Base-by-base conservation (phyloP, 2,888 invertebrate species). In the Tethea ocularis region DNA sequence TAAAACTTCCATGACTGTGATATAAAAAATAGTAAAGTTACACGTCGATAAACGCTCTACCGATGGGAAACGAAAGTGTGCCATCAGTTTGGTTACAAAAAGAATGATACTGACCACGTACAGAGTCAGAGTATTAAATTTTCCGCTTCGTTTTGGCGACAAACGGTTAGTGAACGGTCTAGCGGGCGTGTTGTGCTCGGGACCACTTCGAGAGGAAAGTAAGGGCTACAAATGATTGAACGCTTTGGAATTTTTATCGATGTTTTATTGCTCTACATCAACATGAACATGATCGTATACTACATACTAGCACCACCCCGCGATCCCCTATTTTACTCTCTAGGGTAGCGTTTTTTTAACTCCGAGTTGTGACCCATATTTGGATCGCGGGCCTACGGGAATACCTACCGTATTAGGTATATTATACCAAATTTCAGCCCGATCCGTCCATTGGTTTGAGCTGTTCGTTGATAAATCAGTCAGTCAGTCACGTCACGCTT, bases 101-200 rank as follows among this genome's bases (percentile, higher is more conserved):
- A 86, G 75, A 78, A 84, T 77, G 80, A 87, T 84, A 86, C 79
- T 64, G 87, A 87, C 88, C 91, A 91, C 91, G 92, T 91, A 87
- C 83, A 78, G 74, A 83, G 83, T 72, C 80, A 75, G 81, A 84
- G 85, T 88, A 90, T 90, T 89, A 88, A 87, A 88, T 90, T 89
- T 87, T 88, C 87, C 87, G 86, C 83, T 89, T 87, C 82, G 86
- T 87, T 89, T 89, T 86, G 81, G 85, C 82, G 86, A 86, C 87
- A 87, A 87, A 87, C 85, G 85, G 84, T 80, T 77, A 74, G 80
- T 83, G 86, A 84, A 84, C 83, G 86, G 85, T 83, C 69, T 75
- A 74, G 61, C 72, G 81, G 74, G 71, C 72, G 75, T 67, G 57
- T 58, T 61, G 67, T 46, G 33, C 56, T 53, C 56, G 51, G 46